A percentile compares a stretch with the other conserved stretches of the same genome.
Conservation (phyloP, 2,888 invertebrate genomes). For the Acronicta leporina region DNA sequence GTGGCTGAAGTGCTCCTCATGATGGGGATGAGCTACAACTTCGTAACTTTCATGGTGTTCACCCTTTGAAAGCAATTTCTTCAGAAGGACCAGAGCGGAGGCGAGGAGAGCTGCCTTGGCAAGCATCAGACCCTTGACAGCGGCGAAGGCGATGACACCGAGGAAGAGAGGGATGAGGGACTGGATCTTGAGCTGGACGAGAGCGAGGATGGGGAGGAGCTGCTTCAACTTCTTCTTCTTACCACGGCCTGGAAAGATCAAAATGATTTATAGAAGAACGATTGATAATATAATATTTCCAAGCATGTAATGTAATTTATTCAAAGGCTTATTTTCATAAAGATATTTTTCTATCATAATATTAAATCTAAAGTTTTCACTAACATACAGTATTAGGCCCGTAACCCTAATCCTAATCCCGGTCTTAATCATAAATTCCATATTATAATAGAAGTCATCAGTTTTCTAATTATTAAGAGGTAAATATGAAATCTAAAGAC, state of each 20-base stretch:
- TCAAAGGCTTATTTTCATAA: not conserved
- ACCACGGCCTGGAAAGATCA: constrained; percentile 90
- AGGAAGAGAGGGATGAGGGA: constrained; percentile 93
- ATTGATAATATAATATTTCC: not conserved
- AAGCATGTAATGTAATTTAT: not conserved
- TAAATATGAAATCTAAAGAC: constrained; percentile 7
- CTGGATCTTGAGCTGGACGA: constrained; percentile 94
- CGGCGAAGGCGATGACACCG: constrained; percentile 92
- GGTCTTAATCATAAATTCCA: too few relatives aligned
- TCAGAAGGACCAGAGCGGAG: constrained; percentile 91
- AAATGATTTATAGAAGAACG: constrained; percentile 17
- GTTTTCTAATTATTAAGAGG: not conserved
- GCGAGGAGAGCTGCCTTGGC: constrained; percentile 95
- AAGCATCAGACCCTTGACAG: constrained; percentile 95
- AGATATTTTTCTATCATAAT: too few relatives aligned
- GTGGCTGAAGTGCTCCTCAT: constrained; percentile 88
- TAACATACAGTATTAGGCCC: too few relatives aligned
- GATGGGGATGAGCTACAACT: constrained; percentile 92
- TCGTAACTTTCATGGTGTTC: constrained; percentile 92
- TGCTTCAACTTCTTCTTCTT: constrained; percentile 94
- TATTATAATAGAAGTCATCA: too few relatives aligned
- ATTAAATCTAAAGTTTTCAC: too few relatives aligned
- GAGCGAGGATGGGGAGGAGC: constrained; percentile 92
- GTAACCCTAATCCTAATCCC: too few relatives aligned
- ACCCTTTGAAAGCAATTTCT: constrained; percentile 92